Percentiles rank a stretch among this genome's conserved stretches.
phyloP scores from a whole-genome alignment of 2,113 vertebrate species.

The Balaenoptera acutorostrata region DNA sequence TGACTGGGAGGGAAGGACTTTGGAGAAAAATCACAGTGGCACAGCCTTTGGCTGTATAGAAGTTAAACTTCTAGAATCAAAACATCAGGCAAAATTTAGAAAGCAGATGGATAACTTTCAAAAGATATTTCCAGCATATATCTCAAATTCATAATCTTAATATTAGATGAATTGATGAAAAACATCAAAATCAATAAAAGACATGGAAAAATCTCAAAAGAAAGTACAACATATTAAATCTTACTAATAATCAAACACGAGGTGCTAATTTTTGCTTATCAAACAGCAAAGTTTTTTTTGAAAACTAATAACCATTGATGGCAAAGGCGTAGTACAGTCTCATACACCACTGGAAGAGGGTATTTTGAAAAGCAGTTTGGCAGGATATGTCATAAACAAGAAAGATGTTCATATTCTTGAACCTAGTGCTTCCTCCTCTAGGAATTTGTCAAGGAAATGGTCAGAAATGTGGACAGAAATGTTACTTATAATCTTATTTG shows the following conservation, averaged over 20 bases:
- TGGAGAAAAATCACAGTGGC: neutral
- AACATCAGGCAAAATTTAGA: neutral
- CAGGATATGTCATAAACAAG: neutral
- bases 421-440: neutral
- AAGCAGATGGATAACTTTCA: neutral
- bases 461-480: neutral
- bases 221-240: neutral
- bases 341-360: neutral
- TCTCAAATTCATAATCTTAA: constrained; percentile 18
- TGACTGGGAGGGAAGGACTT: neutral
- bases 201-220: neutral
- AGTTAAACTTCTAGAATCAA: neutral
- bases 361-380: neutral
- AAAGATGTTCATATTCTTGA: constrained; percentile 1
- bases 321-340: neutral
- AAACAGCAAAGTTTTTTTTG: neutral
- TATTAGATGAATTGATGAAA: constrained; percentile 7
- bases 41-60: neutral
- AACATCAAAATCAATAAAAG: neutral
- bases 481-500: neutral
- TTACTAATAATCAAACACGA: neutral
- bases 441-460: constrained; percentile 10
- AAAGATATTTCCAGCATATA: constrained; percentile 1
- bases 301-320: neutral
- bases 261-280: constrained; percentile 20